These are phyloP conservation scores for Papilio polytes DNA, from an alignment of 1,140 invertebrate genomes.

Conservation along the genomic window DNA sequence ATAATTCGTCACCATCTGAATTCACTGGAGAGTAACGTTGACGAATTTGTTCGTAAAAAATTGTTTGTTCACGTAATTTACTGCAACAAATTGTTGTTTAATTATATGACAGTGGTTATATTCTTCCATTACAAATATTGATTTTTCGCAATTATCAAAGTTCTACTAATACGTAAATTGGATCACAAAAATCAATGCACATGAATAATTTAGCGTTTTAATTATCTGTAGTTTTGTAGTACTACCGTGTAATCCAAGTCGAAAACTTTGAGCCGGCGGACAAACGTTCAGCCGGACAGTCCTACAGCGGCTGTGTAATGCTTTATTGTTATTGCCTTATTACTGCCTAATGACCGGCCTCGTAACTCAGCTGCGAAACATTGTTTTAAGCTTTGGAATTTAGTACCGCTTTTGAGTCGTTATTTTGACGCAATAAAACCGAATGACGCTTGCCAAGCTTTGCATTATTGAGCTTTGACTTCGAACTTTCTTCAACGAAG, in stretches of 20 bases:
- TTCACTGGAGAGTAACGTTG: conserved; percentile 8
- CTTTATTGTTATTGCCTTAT: conserved; percentile 48
- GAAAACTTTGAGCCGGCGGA: conserved; percentile 14
- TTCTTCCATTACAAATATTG: background rate
- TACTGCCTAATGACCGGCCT: conserved; percentile 42
- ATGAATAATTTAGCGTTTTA: background rate
- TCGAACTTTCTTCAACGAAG: background rate
- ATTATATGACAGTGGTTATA: background rate
- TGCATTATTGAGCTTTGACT: background rate
- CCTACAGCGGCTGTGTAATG: conserved; percentile 30
- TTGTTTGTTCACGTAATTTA: conserved; percentile 9
- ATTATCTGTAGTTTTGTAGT: conserved; percentile 1
- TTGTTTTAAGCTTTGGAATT: conserved; percentile 33
- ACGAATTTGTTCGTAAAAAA: conserved; percentile 2
- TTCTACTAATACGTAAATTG: background rate
- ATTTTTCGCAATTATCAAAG: background rate
- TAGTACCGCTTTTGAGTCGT: conserved; percentile 21
- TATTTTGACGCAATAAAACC: conserved; percentile 15
- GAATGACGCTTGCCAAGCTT: background rate
- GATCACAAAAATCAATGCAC: background rate
- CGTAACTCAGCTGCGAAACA: conserved; percentile 29
- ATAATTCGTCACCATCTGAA: background rate
- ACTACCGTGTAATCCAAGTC: background rate
- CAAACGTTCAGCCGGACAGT: conserved; percentile 12
- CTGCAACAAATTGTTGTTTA: background rate